Conservation (phyloP, 2,888 invertebrate genomes). For the Stegana nigrithorax region DNA sequence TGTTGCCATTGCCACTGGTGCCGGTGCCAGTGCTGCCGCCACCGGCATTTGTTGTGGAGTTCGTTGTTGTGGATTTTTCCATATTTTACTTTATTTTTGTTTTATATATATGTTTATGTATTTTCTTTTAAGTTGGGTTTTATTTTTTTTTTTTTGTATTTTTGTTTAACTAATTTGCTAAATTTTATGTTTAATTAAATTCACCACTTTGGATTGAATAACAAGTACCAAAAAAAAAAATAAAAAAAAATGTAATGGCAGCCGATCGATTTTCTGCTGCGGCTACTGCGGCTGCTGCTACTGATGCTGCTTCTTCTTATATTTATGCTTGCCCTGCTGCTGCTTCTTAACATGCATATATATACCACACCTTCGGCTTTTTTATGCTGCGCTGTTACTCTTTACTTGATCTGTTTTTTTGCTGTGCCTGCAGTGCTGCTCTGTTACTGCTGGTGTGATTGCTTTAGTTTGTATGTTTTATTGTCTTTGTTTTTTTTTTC, state of each 20-base stretch:
- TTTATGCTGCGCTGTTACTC: constrained; percentile 33
- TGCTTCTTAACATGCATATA: neutral
- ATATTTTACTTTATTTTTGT: constrained; percentile 30
- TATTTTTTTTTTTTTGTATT: neutral
- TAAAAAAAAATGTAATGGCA: neutral
- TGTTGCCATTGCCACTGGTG: constrained; percentile 23
- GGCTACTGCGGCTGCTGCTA: neutral
- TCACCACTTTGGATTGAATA: constrained; percentile 23
- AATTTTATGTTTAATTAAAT: constrained; percentile 20
- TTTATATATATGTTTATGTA: neutral
- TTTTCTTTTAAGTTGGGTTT: neutral
- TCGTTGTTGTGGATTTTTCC: constrained; percentile 48
- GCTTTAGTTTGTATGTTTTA: neutral
- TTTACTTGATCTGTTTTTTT: constrained; percentile 22
- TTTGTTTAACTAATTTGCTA: neutral
- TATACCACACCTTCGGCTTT: constrained; percentile 19
- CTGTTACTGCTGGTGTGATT: constrained; percentile 13
- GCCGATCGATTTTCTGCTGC: constrained; percentile 8
- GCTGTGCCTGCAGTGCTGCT: constrained; percentile 18
- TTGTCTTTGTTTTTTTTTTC: neutral
- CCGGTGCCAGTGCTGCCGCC: constrained; percentile 24
- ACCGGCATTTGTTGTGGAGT: constrained; percentile 32
- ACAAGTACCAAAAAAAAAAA: neutral
- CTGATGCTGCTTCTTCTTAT: neutral
- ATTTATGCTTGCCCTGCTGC: neutral